Evolutionary conservation across 1,140 invertebrate genomes (phyloP), one percentile per base, ranked within the genome.

Genomic region (Anthonomus grandis): DNA sequence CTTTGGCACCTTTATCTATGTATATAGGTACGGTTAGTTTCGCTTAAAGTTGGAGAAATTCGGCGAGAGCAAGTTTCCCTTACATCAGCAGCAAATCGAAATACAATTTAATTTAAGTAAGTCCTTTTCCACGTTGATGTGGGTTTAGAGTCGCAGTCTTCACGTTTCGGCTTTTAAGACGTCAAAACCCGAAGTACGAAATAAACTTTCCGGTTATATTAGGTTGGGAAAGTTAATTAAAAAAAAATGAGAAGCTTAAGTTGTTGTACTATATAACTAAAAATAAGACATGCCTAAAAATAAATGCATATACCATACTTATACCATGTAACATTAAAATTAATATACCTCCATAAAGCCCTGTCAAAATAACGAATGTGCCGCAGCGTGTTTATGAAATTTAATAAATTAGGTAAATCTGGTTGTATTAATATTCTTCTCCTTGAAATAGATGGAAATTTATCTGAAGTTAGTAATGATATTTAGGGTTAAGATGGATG

Each of bases 321-420:
- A 17, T 38, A 38, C 36, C 36, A 38, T 13, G 36, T 38, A 38
- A 10, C 46, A 56, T 48, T 48, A 56, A 56, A 56, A 56, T 56
- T 56, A 56, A 56, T 56, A 48, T 48, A 6, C 46, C 13, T n/a
- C 22, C 44, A 56, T 56, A 44, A 41, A 22, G 27, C 24, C 34
- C 45, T 48, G 53, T 56, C 53, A 56, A 34, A 47, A 23, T 56
- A 56, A 56, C 48, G 15, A 56, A 56, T 48, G 53, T 31, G 22
- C 21, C 53, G 42, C 53, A 22, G 53, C 44, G n/a, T 56, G 53
- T 56, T 56, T 56, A 56, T 47, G 53, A 56, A 56, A 48, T 48
- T 49, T 56, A 56, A 56, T 56, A 56, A 56, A 56, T 56, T 49
- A 49, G 53, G 46, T 23, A 56, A 56, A 56, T 56, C 44, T 48